Evolutionary conservation across 2,113 vertebrate genomes (phyloP).

Genomic region (Antigone vipio): DNA sequence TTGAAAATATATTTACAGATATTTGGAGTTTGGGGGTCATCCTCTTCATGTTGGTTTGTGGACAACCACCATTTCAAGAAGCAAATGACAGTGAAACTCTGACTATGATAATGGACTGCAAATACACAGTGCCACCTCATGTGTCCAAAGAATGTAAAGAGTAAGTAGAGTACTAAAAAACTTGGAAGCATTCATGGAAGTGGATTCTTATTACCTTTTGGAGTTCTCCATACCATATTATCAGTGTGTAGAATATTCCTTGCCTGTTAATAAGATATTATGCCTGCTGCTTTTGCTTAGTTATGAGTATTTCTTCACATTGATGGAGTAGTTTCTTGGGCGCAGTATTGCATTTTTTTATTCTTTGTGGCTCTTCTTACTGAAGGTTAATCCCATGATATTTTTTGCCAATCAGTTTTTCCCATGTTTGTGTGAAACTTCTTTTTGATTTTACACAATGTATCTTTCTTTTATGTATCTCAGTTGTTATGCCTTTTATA

Average conservation of each 20-base stretch:
- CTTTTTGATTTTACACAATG: neutral
- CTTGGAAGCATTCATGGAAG: neutral
- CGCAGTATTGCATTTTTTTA: neutral
- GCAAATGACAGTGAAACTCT: conserved; percentile 98
- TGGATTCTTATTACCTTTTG: neutral
- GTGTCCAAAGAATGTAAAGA: conserved; percentile 94
- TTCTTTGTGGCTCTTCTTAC: neutral
- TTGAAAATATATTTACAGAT: conserved; percentile 73
- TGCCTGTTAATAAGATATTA: neutral
- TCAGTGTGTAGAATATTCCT: neutral
- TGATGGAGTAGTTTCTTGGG: neutral
- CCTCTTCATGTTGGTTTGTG: conserved; percentile 97
- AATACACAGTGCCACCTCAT: conserved; percentile 91
- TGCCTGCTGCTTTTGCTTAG: neutral
- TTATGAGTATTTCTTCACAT: neutral
- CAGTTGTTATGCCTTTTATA: neutral
- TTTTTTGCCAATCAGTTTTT: neutral
- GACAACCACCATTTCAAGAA: conserved; percentile 97
- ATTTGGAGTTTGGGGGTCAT: conserved; percentile 99
- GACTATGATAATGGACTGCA: conserved; percentile 99
- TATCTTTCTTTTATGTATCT: neutral
- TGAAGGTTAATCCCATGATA: neutral
- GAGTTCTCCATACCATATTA: neutral
- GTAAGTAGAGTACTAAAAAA: conserved; percentile 77
- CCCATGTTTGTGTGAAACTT: neutral